These are phyloP conservation scores for Heliconius cydno DNA, from an alignment of 2,888 invertebrate genomes.

Conservation along the genomic window DNA sequence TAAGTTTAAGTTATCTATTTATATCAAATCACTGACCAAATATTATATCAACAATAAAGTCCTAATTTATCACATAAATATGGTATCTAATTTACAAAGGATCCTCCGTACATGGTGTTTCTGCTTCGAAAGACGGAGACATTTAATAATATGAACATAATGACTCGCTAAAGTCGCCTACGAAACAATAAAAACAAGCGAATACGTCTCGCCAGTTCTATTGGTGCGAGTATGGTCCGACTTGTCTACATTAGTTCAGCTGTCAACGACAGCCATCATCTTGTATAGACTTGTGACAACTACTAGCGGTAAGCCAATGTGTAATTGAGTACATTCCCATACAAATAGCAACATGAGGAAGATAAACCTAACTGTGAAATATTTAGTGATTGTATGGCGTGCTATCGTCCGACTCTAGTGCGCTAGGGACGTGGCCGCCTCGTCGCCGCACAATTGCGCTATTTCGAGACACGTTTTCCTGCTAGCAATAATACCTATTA, in stretches of 20 bases:
- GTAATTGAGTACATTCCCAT: slow-evolving; percentile 3
- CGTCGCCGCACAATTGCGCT: slow-evolving; percentile 68
- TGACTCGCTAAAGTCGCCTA: slow-evolving; percentile 40
- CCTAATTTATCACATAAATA: neutral
- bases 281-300: slow-evolving; percentile 49
- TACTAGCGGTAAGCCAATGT: neutral
- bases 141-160: slow-evolving; percentile 41
- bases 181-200: slow-evolving; percentile 53
- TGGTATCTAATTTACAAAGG: neutral
- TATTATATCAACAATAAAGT: no score
- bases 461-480: slow-evolving; percentile 78
- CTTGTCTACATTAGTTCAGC: slow-evolving; percentile 62
- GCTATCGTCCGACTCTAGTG: slow-evolving; percentile 51
- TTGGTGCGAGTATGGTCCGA: slow-evolving; percentile 56
- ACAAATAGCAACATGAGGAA: slow-evolving; percentile 16
- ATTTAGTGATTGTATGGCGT: slow-evolving; percentile 48
- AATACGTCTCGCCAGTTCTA: slow-evolving; percentile 56
- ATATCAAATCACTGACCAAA: neutral
- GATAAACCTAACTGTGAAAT: slow-evolving; percentile 16
- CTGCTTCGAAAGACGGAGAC: slow-evolving; percentile 29
- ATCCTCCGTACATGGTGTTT: neutral
- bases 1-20: neutral
- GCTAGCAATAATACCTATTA: slow-evolving; percentile 68
- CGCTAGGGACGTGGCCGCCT: slow-evolving; percentile 57
- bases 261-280: slow-evolving; percentile 57